Base-by-base conservation (phyloP, 2,113 vertebrate genomes). In the Zapus hudsonius region DNA sequence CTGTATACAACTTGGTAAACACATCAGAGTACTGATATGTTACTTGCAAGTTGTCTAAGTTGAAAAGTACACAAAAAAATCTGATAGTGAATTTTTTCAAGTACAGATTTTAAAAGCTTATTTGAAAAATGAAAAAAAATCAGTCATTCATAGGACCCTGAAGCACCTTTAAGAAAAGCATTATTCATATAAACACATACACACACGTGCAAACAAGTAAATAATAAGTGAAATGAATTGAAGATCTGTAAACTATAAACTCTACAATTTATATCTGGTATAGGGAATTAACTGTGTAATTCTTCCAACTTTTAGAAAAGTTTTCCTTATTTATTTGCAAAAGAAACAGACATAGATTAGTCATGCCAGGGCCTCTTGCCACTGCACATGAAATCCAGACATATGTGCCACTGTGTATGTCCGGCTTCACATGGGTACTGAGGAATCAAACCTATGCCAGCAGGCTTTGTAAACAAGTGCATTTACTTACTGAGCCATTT, bases 61-160 rank as follows among this genome's bases (percentile, higher is more conserved):
- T 69, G 64, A 13, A 13, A 52, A 52, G 11, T 66, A 90, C 40
- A 83, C n/a, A 74, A 64, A 74, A 64, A 47, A 82, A 81, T 19
- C 10, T 40, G 19, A 76, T 36, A 29, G 3, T 59, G 36, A 86
- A 91, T 83, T 66, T 81, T 47, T 57, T 83, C 52, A 86, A 42
- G 38, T 84, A 78, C 13, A 89, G 31, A 42, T 69, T 78, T 91
- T 80, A 83, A 92, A 92, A 75, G 76, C 22, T 22, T 91, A 55
- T 91, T 91, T 78, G 44, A 70, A 92, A 95, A 57, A 69, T 66
- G 38, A 88, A 90, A 84, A 88, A 87, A 92, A 61, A 76, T n/a
- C 36, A 95, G 57, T 61, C 38, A 89, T 38, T 90, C 75, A 76
- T 6, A 93, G 52, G 87, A 75, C 10, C 61, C 36, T 33, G 4